A percentile compares a stretch with the other conserved stretches of the same genome.
These are phyloP conservation scores for Xylophagus ater DNA, from an alignment of 2,888 invertebrate species.

Conservation along the genomic window DNA sequence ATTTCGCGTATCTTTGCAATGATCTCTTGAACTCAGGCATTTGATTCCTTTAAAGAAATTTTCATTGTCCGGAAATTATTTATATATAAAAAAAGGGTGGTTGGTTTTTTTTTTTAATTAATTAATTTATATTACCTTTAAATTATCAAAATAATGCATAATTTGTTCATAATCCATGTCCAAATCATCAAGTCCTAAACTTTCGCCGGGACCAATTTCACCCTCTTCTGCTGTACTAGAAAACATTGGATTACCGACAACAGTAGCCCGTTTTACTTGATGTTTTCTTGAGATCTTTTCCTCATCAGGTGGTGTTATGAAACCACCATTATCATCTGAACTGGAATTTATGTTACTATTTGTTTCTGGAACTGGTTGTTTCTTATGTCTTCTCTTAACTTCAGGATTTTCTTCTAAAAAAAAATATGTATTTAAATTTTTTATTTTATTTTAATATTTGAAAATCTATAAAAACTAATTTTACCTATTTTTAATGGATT, in stretches of 20 bases:
- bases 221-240: constrained; percentile 45
- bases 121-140: constrained; percentile 56
- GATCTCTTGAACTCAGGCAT: constrained; percentile 83
- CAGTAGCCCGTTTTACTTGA: constrained; percentile 69
- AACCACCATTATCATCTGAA: constrained; percentile 26
- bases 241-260: constrained; percentile 84
- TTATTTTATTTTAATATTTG: background rate
- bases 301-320: constrained; percentile 23
- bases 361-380: constrained; percentile 16
- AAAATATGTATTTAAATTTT: background rate
- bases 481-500: constrained; percentile 22
- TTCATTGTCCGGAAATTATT: background rate
- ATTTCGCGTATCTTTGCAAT: constrained; percentile 72
- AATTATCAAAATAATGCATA: constrained; percentile 95
- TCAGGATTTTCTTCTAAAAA: constrained; percentile 20
- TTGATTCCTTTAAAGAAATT: constrained; percentile 53
- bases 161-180: constrained; percentile 97
- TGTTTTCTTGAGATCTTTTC: constrained; percentile 20
- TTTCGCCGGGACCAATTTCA: constrained; percentile 44
- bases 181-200: constrained; percentile 67
- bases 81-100: background rate
- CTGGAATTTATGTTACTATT: constrained; percentile 22
- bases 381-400: constrained; percentile 21
- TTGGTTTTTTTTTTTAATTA: background rate
- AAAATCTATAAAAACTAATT: constrained; percentile 1